These are phyloP conservation scores for Mirounga angustirostris DNA, from an alignment of 2,113 vertebrate species.

Conservation along the genomic window DNA sequence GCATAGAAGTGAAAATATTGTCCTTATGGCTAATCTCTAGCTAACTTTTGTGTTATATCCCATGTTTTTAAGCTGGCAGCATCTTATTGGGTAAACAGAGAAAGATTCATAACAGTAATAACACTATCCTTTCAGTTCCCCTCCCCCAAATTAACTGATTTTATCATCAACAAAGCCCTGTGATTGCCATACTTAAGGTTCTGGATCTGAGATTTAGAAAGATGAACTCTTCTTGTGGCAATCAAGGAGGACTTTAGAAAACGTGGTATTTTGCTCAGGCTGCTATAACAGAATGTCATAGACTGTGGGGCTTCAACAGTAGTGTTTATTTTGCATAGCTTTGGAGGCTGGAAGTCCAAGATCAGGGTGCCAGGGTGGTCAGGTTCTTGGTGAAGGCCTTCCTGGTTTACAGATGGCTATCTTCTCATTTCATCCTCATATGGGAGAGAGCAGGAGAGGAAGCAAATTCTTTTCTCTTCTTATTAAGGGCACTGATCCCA, in stretches of 20 bases:
- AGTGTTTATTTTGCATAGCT: background rate
- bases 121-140: background rate
- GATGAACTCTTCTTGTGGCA: background rate
- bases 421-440: background rate
- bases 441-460: background rate
- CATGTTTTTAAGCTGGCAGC: background rate
- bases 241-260: background rate
- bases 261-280: background rate
- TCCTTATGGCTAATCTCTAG: background rate
- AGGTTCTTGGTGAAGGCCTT: background rate
- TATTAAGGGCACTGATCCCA: background rate
- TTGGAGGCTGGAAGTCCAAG: background rate
- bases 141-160: background rate
- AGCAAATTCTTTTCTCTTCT: background rate
- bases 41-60: background rate
- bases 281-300: background rate
- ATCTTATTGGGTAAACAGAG: background rate
- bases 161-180: background rate
- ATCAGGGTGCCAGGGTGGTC: too few relatives aligned
- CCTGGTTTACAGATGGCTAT: background rate
- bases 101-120: background rate
- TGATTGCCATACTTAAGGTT: background rate
- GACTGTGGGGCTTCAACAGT: too few relatives aligned
- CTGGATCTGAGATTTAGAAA: background rate
- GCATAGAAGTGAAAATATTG: background rate